Evolutionary conservation across 2,888 invertebrate genomes (phyloP).

Genomic region (Encarsia formosa): DNA sequence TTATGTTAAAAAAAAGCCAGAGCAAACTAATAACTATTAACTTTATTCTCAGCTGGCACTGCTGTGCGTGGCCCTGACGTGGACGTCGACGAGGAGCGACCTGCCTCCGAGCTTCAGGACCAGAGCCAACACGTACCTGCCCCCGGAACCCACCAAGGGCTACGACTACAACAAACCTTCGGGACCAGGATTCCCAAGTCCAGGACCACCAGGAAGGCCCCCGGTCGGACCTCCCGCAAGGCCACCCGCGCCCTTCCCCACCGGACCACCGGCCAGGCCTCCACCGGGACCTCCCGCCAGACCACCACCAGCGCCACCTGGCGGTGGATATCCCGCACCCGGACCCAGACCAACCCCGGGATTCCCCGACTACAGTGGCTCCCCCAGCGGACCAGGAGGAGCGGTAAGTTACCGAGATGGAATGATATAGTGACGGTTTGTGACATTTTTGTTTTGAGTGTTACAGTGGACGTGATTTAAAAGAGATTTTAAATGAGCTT

Average conservation of each 20-base stretch:
- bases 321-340: slow-evolving; percentile 37
- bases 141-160: slow-evolving; percentile 59
- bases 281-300: slow-evolving; percentile 31
- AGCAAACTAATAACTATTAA: too few relatives aligned
- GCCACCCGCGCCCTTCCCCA: slow-evolving; percentile 23
- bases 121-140: slow-evolving; percentile 65
- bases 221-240: slow-evolving; percentile 29
- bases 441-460: too few relatives aligned
- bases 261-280: slow-evolving; percentile 27
- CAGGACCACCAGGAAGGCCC: slow-evolving; percentile 30
- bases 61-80: slow-evolving; percentile 29
- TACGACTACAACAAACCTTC: slow-evolving; percentile 70
- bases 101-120: slow-evolving; percentile 59
- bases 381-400: slow-evolving; percentile 36
- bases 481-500: too few relatives aligned
- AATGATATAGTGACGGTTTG: neutral
- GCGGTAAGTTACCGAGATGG: slow-evolving; percentile 34
- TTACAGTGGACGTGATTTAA: too few relatives aligned
- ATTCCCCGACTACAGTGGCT: slow-evolving; percentile 40
- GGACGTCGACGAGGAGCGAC: slow-evolving; percentile 47
- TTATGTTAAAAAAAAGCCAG: too few relatives aligned
- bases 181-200: slow-evolving; percentile 56
- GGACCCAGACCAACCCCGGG: slow-evolving; percentile 41
- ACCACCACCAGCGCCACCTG: too few relatives aligned
- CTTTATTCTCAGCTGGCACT: slow-evolving; percentile 33